A percentile compares a stretch with the other conserved stretches of the same genome.
Conservation (phyloP, 2,797 vertebrate genomes). For the Acridotheres tristis region DNA sequence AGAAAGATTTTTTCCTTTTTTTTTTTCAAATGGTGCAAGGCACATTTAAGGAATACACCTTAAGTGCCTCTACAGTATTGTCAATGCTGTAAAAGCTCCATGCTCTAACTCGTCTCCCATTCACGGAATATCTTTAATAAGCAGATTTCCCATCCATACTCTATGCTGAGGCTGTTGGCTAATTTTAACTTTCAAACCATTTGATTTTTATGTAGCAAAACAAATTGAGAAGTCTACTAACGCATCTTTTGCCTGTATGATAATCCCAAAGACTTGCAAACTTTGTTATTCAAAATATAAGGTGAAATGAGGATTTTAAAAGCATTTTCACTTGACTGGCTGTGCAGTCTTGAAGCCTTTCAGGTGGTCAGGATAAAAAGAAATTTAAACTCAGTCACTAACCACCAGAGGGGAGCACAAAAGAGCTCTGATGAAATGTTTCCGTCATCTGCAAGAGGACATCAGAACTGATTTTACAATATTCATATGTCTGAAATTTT, state of each 20-base stretch:
- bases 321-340: neutral
- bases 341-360: neutral
- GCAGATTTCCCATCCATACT: neutral
- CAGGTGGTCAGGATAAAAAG: neutral
- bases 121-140: neutral
- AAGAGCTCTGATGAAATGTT: neutral
- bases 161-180: neutral
- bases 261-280: neutral
- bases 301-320: neutral
- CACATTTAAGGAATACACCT: neutral
- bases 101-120: neutral
- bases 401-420: neutral
- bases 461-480: neutral
- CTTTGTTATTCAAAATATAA: neutral
- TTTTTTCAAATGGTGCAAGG: neutral
- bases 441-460: neutral
- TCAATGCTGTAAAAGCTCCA: neutral
- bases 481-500: neutral
- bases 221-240: neutral
- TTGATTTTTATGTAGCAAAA: constrained; percentile 15
- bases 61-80: neutral
- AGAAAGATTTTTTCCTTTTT: neutral
- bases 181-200: neutral
- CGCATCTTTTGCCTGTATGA: neutral
- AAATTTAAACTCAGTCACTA: neutral